Evolutionary conservation across 2,113 vertebrate genomes (phyloP), one percentile per base, ranked within the genome.

Genomic region (Cololabis saira): DNA sequence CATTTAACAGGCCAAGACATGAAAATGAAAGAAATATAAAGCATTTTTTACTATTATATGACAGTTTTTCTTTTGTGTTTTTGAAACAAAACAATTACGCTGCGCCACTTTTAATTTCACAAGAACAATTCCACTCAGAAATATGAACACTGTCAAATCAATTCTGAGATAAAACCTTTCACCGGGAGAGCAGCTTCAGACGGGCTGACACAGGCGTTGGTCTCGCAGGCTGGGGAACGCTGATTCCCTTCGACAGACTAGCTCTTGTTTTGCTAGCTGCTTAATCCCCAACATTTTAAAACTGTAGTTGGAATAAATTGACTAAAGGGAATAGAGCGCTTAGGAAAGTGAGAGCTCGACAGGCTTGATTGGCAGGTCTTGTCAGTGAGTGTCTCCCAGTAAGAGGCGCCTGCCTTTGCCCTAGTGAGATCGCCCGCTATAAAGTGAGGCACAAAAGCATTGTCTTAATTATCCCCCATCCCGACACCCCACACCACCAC

Each of bases 351-450:
- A 90, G 87, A 90, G 92, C 88, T 92, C 83, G 80, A 70, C 80
- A 40, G 60, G 63, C 68, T 75, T 92, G 93, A 93, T 92, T 94
- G 93, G 86, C 93, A 90, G 89, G 83, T 79, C 85, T 88, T 88
- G 89, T 93, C 91, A 74, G 89, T 45, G 55, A 74, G 74, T 78
- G 78, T 89, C 85, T 85, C 82, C 82, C 87, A 85, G 86, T 87
- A 84, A 89, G 84, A 91, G 80, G 86, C 91, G 92, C 91, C 90
- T 92, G 90, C 88, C 83, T 84, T 63, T 40, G 80, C 74, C 84
- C 91, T 85, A 56, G 87, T 84, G 87, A 90, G 88, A 84, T 80
- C 85, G 71, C 22, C 22, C 30, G 57, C 77, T 86, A 84, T 70
- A 86, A 82, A 88, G 73, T 76, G 83, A 87, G 82, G 83, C 82